Conservation (phyloP, 2,888 invertebrate species). For the Oasisia sp. region DNA sequence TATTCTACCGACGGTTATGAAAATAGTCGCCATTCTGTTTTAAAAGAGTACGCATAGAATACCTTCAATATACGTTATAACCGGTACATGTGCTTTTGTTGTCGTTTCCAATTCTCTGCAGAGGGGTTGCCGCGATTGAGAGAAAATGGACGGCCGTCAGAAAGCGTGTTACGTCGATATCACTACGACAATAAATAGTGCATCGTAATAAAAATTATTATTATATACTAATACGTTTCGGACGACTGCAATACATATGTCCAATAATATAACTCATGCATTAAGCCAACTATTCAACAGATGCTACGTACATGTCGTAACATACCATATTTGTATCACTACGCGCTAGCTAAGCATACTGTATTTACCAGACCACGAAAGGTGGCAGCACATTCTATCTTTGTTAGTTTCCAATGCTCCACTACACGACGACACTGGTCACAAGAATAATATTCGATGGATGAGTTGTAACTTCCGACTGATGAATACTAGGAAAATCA, state of each 20-base stretch:
- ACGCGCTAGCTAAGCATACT: not conserved
- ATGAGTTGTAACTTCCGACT: too few species aligned
- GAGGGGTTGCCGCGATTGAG: not conserved
- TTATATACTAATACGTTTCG: not conserved
- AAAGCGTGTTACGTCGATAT: not conserved
- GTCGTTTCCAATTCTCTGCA: conserved; percentile 17
- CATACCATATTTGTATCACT: not conserved
- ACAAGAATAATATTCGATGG: too few species aligned
- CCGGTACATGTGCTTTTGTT: conserved; percentile 6
- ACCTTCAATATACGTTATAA: conserved; percentile 13
- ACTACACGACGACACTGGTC: too few species aligned
- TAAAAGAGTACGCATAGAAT: not conserved
- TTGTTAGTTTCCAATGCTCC: not conserved
- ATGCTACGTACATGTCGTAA: not conserved
- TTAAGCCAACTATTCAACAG: not conserved
- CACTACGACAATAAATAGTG: not conserved
- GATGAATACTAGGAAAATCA: too few species aligned
- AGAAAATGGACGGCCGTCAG: conserved; percentile 11
- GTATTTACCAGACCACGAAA: not conserved
- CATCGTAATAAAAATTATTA: not conserved
- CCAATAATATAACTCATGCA: not conserved
- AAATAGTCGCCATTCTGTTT: not conserved
- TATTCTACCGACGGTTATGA: not conserved
- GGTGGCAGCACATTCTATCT: not conserved
- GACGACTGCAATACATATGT: not conserved